These are phyloP conservation scores for Python bivittatus DNA, from an alignment of 2,113 vertebrate genomes.

Conservation along the genomic window DNA sequence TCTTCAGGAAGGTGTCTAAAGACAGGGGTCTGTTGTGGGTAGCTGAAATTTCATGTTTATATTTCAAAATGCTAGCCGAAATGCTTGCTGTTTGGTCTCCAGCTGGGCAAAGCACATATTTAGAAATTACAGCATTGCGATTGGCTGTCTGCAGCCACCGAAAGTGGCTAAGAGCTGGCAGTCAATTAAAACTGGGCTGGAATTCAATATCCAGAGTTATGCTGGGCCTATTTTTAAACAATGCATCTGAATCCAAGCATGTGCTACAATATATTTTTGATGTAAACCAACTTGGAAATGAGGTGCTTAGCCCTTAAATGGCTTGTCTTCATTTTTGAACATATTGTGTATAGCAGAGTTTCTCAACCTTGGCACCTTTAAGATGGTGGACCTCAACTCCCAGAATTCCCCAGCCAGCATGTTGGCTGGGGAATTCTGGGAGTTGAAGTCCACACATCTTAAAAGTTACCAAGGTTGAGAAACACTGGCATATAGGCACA, in stretches of 20 bases:
- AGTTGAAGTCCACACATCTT: neutral
- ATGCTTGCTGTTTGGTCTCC: slow-evolving; percentile 60
- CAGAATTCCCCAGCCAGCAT: neutral
- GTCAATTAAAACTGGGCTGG: slow-evolving; percentile 76
- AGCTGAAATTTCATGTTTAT: slow-evolving; percentile 61
- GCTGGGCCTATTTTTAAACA: slow-evolving; percentile 72
- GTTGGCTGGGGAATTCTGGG: neutral
- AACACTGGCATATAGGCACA: neutral
- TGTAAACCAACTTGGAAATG: slow-evolving; percentile 76
- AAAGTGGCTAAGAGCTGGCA: slow-evolving; percentile 73
- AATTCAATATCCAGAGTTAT: slow-evolving; percentile 73
- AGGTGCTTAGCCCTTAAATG: slow-evolving; percentile 71
- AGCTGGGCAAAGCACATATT: slow-evolving; percentile 62
- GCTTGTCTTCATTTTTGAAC: slow-evolving; percentile 69
- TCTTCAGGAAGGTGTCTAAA: slow-evolving; percentile 57
- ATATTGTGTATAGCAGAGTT: slow-evolving; percentile 5
- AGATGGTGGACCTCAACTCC: neutral
- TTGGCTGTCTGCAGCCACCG: slow-evolving; percentile 70
- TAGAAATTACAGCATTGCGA: slow-evolving; percentile 69
- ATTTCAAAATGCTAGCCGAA: slow-evolving; percentile 66
- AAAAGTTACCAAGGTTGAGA: neutral
- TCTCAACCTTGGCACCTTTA: neutral
- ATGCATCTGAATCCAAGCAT: slow-evolving; percentile 61
- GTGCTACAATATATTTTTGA: slow-evolving; percentile 76
- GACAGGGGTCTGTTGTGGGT: slow-evolving; percentile 49